phyloP scores from a whole-genome alignment of 2,797 vertebrate species.

The Lepilemur ruficaudatus region DNA sequence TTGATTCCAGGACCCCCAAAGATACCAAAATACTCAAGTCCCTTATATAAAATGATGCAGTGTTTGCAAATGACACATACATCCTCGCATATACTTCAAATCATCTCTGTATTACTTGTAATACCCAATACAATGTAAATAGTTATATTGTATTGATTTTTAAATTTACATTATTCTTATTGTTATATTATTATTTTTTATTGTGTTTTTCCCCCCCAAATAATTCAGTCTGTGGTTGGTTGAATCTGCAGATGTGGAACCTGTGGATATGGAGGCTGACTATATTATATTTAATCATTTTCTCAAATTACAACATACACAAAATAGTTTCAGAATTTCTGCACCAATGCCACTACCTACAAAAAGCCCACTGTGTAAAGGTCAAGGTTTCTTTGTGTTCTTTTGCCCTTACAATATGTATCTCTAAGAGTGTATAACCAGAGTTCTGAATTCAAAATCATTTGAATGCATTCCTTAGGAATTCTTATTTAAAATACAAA shows the following conservation, averaged over 20 bases:
- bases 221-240: not conserved
- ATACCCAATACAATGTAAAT: not conserved
- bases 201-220: not conserved
- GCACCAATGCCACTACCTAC: not conserved
- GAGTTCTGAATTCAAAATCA: not conserved
- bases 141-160: not conserved
- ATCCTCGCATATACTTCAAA: not conserved
- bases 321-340: not conserved
- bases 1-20: not conserved
- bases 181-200: not conserved
- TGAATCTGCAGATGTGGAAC: not conserved
- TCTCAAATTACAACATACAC: not conserved
- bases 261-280: not conserved
- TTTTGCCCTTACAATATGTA: not conserved
- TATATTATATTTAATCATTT: not conserved
- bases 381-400: not conserved
- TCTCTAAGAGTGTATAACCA: not conserved
- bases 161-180: not conserved
- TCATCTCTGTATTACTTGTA: not conserved
- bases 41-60: not conserved
- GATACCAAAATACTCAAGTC: not conserved
- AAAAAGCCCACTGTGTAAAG: not conserved
- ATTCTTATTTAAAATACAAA: constrained; percentile 29
- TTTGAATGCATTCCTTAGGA: not conserved
- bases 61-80: not conserved